Percentiles rank a stretch among this genome's conserved stretches.
These are phyloP conservation scores for Drosophila stalkeri DNA, from an alignment of 2,888 invertebrate genomes.

Conservation along the genomic window DNA sequence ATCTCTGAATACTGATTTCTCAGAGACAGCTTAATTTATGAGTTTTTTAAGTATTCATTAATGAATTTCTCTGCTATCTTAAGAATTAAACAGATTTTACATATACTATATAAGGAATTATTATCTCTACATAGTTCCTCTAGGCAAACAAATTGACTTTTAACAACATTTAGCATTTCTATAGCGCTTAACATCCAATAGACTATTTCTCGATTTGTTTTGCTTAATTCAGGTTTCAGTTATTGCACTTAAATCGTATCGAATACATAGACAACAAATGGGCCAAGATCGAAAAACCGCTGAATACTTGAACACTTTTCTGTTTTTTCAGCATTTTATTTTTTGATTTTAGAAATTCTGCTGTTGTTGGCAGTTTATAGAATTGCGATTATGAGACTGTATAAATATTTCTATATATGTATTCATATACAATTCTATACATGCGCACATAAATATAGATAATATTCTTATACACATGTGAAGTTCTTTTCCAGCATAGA, in stretches of 20 bases:
- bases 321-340: conserved; percentile 41
- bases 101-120: not conserved
- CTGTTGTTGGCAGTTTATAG: conserved; percentile 24
- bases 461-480: conserved; percentile 1
- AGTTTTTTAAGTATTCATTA: not conserved
- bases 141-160: not conserved
- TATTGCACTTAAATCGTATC: conserved; percentile 7
- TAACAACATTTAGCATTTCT: not conserved
- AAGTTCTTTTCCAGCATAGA: not conserved
- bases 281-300: conserved; percentile 45
- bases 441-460: not conserved
- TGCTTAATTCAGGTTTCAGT: not conserved
- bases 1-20: not conserved
- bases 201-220: not conserved
- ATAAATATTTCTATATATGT: not conserved
- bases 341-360: conserved; percentile 45
- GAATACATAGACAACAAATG: conserved; percentile 38
- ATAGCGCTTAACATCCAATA: not conserved
- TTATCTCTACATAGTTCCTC: not conserved
- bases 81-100: no score
- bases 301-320: conserved; percentile 20
- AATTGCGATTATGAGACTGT: not conserved
- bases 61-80: not conserved
- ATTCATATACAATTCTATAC: not conserved
- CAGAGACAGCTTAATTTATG: not conserved